These are phyloP conservation scores for Hypolimnas misippus DNA, from an alignment of 2,888 invertebrate species.

Conservation along the genomic window DNA sequence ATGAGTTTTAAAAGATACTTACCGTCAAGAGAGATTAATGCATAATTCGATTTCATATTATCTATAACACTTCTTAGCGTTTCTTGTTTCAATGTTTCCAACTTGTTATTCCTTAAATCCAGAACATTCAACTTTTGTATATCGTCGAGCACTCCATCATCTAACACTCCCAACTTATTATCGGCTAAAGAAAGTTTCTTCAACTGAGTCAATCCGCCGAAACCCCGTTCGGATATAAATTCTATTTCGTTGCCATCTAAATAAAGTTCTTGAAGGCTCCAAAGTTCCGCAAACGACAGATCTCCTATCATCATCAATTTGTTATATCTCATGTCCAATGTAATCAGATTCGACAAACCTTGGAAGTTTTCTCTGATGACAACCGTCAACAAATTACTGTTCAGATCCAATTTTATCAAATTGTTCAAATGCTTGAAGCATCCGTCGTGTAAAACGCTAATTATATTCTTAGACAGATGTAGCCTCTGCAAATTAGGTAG, in stretches of 20 bases:
- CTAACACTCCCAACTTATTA: constrained; percentile 89
- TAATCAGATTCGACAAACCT: constrained; percentile 88
- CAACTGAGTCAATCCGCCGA: constrained; percentile 89
- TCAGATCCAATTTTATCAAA: constrained; percentile 91
- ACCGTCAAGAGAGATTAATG: constrained; percentile 91
- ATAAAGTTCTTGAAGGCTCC: constrained; percentile 88
- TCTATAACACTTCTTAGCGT: constrained; percentile 88
- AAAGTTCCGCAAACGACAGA: constrained; percentile 91
- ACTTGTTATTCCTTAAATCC: constrained; percentile 90
- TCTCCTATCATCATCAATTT: constrained; percentile 92
- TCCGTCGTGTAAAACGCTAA: constrained; percentile 93
- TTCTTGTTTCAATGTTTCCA: constrained; percentile 90
- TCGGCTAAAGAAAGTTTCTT: constrained; percentile 89
- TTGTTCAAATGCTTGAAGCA: constrained; percentile 90
- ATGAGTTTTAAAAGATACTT: constrained; percentile 65
- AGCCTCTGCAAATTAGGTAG: constrained; percentile 89
- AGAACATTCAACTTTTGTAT: constrained; percentile 88
- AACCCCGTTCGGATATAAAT: constrained; percentile 90
- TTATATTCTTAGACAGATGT: constrained; percentile 92
- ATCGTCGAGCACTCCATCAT: constrained; percentile 88
- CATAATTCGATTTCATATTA: constrained; percentile 88
- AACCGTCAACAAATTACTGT: constrained; percentile 89
- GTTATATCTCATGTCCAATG: constrained; percentile 90
- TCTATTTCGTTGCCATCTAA: constrained; percentile 89
- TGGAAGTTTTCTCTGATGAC: constrained; percentile 90